Base-by-base conservation (phyloP, 2,797 vertebrate species). In the Meriones psammophilus region DNA sequence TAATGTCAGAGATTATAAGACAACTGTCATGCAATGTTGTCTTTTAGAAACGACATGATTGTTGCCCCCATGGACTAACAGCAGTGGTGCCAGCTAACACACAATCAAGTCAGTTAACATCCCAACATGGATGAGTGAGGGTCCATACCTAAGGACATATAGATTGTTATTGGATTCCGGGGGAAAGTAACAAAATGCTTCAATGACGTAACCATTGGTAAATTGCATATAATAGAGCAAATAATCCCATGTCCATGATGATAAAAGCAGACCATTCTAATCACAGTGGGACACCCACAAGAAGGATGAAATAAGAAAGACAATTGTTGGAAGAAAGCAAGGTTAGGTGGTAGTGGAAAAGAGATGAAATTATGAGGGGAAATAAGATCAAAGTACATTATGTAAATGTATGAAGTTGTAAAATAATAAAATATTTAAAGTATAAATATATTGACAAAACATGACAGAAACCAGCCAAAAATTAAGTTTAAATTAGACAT, bases 41-140 rank as follows among this genome's bases (percentile, higher is more conserved):
- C 10, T 26, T 54, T 54, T 54, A 26, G 26, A 46, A 26, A 66
- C 8, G 78, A 22, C 24, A 69, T 5, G 0, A 18, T 8, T 54
- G 42, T 24, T 54, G 30, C 15, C 24, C 20, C 20, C 64, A 68
- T 30, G 60, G 1, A n/a, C 5, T 50, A 28, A 85, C 2, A 68
- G 4, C 3, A 9, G 24, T 28, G 36, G 36, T 3, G 9, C 14
- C 14, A 64, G 26, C 15, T 15, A 62, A 15, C 6, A 28, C 9
- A 85, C 15, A 20, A 5, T 24, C 10, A 54, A 54, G 66, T n/a
- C 46, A 86, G 30, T 17, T 64, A n/a, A 54, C 1, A 17, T 26
- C 13, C 7, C 20, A 69, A n/a, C 3, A 24, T 14, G 30, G 2
- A 69, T 54, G 20, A 24, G 24, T 0, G 2, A 26, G 30, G 1